Percentiles rank a stretch among this genome's conserved stretches.
Conservation (phyloP, 2,113 vertebrate species). For the Machaerirhynchus nigripectus region DNA sequence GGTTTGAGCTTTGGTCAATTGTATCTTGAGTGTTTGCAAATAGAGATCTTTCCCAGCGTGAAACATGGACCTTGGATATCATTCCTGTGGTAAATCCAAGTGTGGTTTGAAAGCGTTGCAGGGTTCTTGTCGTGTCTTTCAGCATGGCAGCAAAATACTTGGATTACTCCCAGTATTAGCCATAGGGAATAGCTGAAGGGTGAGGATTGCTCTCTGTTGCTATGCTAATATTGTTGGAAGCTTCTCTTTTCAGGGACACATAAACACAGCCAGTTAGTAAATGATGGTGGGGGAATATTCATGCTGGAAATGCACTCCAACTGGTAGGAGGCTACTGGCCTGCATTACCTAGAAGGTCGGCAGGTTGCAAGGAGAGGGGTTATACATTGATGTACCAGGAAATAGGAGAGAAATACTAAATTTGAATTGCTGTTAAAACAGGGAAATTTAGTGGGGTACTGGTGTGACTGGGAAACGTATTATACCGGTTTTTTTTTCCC, state of each 20-base stretch:
- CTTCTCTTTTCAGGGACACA: not conserved
- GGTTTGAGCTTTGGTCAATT: not conserved
- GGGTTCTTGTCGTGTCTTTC: not conserved
- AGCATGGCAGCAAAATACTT: not conserved
- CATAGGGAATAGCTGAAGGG: not conserved
- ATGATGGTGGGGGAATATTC: not conserved
- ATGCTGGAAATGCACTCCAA: not conserved
- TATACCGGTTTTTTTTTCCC: not conserved
- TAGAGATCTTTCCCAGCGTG: not conserved
- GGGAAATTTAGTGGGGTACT: not conserved
- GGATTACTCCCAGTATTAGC: not conserved
- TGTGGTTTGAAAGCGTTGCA: not conserved
- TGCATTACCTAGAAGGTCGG: not conserved
- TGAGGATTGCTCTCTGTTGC: not conserved
- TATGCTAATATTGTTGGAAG: not conserved
- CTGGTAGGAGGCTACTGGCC: not conserved
- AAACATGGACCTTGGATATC: not conserved
- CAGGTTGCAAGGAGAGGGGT: not conserved
- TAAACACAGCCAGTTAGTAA: not conserved
- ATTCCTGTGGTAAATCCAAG: not conserved
- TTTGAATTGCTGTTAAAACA: not conserved
- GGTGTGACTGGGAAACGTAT: not conserved
- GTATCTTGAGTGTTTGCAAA: not conserved
- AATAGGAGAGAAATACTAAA: not conserved
- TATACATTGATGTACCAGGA: not conserved